Evolutionary conservation across 1,140 invertebrate species (phyloP), one percentile per base, ranked within the genome.

Genomic region (Delia radicum): DNA sequence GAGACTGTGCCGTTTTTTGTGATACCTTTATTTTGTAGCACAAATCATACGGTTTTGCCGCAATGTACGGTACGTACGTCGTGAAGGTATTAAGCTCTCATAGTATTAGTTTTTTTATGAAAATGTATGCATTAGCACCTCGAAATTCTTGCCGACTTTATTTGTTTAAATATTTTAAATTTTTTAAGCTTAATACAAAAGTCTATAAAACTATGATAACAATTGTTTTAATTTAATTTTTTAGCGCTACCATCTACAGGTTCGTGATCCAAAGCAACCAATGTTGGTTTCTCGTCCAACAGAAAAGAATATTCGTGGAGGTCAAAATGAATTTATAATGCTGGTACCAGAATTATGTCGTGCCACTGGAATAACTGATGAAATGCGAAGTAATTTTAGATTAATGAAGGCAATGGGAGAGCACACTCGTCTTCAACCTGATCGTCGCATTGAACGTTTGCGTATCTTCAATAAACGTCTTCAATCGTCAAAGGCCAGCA

Each of bases 281-380:
- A 76, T 95, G 80, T 82, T 94, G 4, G 86, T 94, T 0, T 90
- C 91, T 0, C 87, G 87, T 8, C 86, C 90, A 0, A 93, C 91
- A 78, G 82, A 88, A 0, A 89, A 89, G 48, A 91, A 93, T 61
- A 89, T 91, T 21, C 88, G 91, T 61, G 89, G 89, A 13, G 92
- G 90, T 0, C 80, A 87, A 81, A 79, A 87, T 0, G 90, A 93
- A 74, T 73, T 90, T 0, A 88, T 94, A 3, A 90, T 90, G 79
- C 85, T 95, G 0, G 88, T 94, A 28, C 94, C 94, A 0, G 93
- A 95, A 86, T 80, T 95, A n/a, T 93, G 93, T 78, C 87, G 90
- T 8, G 87, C 92, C 76, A 94, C 93, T 8, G 93, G 93, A 13
- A 84, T 92, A 12, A 89, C 88, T 0, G 89, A 91, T 67, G 78